Evolutionary conservation across 1,140 invertebrate genomes (phyloP).

Genomic region (Dolichoris vasculosae): DNA sequence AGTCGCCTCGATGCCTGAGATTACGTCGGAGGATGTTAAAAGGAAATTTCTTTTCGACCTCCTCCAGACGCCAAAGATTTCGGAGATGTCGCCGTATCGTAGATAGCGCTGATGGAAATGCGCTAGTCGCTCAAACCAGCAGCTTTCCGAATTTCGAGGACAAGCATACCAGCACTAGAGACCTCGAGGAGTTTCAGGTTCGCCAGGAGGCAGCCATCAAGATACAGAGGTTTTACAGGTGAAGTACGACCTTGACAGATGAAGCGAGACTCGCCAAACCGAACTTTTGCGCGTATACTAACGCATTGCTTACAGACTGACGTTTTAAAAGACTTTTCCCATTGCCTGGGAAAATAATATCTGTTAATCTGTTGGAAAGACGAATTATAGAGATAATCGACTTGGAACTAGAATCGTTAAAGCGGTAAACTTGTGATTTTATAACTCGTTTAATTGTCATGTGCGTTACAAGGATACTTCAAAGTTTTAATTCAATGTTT

Average conservation of each 20-base stretch:
- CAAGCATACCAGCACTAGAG: slow-evolving; percentile 30
- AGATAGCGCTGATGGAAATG: neutral
- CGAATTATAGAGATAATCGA: neutral
- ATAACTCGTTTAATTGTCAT: neutral
- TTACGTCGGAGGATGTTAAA: neutral
- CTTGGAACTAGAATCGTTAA: neutral
- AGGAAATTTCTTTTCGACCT: slow-evolving; percentile 55
- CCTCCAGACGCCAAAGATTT: slow-evolving; percentile 44
- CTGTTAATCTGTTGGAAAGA: too few species aligned
- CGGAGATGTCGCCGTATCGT: too few species aligned
- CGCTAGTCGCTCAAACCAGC: slow-evolving; percentile 49
- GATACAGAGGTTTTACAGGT: slow-evolving; percentile 70
- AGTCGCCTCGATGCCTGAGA: slow-evolving; percentile 50
- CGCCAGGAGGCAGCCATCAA: slow-evolving; percentile 55
- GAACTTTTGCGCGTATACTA: neutral
- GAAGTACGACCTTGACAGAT: neutral
- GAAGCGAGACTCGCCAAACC: neutral
- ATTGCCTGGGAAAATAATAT: neutral
- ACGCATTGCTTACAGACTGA: neutral
- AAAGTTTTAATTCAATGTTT: too few species aligned
- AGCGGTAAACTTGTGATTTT: neutral
- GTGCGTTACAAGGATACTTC: too few species aligned
- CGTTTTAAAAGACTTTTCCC: neutral
- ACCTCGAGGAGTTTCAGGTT: slow-evolving; percentile 23
- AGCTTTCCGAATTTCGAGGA: slow-evolving; percentile 48